A percentile compares a stretch with the other conserved stretches of the same genome.
These are phyloP conservation scores for Cyanoderma ruficeps DNA, from an alignment of 2,113 vertebrate genomes.

Conservation along the genomic window DNA sequence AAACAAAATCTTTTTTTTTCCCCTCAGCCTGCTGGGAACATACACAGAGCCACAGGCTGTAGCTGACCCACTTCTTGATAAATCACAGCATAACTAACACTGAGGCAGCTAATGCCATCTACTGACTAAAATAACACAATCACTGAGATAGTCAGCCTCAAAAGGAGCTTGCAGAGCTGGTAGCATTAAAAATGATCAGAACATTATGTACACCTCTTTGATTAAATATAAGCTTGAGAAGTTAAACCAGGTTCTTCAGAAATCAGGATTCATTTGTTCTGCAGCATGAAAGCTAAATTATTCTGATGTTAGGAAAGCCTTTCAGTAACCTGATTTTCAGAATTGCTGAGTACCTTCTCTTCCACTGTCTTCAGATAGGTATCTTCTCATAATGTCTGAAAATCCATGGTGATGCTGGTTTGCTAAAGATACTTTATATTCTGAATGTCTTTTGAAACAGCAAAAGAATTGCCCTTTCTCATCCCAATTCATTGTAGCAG, in stretches of 20 bases:
- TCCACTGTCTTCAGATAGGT: not conserved
- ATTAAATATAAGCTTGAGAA: not conserved
- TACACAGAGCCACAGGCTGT: constrained; percentile 20
- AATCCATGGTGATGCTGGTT: not conserved
- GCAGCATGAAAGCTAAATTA: not conserved
- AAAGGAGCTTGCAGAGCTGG: not conserved
- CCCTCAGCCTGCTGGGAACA: constrained; percentile 5
- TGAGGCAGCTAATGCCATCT: constrained; percentile 55
- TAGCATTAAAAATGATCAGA: not conserved
- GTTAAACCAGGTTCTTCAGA: not conserved
- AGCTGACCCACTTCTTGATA: constrained; percentile 55
- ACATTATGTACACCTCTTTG: not conserved
- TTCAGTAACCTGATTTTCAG: not conserved
- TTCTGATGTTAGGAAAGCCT: not conserved
- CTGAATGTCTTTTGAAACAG: not conserved
- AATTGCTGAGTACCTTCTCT: not conserved
- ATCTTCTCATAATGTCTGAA: not conserved
- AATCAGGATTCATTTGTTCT: constrained; percentile 21
- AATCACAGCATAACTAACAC: constrained; percentile 6
- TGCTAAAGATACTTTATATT: not conserved
- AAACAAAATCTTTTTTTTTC: not conserved
- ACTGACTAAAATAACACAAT: constrained; percentile 41
- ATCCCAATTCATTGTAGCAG: not conserved
- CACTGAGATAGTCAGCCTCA: not conserved
- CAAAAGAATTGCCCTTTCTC: not conserved